Evolutionary conservation across 2,888 invertebrate genomes (phyloP), one percentile per base, ranked within the genome.

Genomic region (Scaptomyza polygonia): DNA sequence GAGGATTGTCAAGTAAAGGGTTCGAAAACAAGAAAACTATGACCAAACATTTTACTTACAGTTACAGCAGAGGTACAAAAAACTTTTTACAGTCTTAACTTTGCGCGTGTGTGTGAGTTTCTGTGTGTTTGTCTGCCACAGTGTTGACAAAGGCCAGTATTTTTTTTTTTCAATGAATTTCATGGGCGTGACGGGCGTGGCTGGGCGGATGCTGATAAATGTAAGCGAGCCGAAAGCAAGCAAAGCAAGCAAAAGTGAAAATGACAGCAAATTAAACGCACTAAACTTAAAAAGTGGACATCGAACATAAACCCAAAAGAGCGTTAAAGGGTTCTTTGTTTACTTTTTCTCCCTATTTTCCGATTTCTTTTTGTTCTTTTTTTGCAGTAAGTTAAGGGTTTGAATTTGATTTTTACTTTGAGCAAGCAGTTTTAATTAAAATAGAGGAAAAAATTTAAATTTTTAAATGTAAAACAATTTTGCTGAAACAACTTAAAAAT

Each of bases 231-330:
- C 11, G 32, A 14, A n/a, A 18, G 47, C 30, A 30, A 47, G 36
- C 48, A 30, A 21, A 30, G 67, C 67, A 77, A 71, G 55, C 27
- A 73, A 81, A 81, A 79, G 72, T 75, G 77, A 80, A 81, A 82
- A 82, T 79, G 77, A 63, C 79, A 81, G 82, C 62, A 85, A 85
- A 82, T 82, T 75, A 85, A 85, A 80, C 67, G 78, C 78, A 75
- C 75, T 72, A 53, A 80, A 85, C 72, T 85, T 79, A 64, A 80
- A 39, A 80, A 83, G 78, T 63, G 66, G 25, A 40, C 39, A n/a
- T 40, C 11, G 25, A 21, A 32, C 47, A 18, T 30, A 55, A 49
- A 68, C 48, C 43, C 44, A 48, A 39, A 39, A 65, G 14, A 52
- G 62, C 30, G 32, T 44, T 45, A 25, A 58, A 43, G 43, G 51